phyloP scores from a whole-genome alignment of 1,140 invertebrate species.

The Zelostemma sp. region DNA sequence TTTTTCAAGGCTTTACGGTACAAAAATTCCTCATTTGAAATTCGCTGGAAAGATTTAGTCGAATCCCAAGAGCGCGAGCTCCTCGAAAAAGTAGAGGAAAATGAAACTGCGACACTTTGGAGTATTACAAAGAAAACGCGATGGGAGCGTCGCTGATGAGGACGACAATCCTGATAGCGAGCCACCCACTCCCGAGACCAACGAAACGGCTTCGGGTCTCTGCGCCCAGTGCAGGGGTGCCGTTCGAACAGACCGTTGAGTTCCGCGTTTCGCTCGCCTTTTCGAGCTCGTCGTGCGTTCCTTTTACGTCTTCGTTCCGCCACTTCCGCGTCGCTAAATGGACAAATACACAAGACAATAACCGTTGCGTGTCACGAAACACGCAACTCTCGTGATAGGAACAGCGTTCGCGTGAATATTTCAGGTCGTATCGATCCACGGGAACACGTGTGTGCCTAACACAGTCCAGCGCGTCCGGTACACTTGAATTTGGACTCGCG shows the following conservation, averaged over 20 bases:
- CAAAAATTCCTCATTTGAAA: no score
- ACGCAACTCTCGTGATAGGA: slow-evolving; percentile 17
- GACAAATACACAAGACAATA: background rate
- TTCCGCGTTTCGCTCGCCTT: slow-evolving; percentile 14
- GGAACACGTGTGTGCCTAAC: slow-evolving; percentile 46
- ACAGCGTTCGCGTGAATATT: slow-evolving; percentile 45
- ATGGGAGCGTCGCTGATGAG: background rate
- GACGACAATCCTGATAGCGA: slow-evolving; percentile 3
- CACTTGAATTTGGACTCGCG: slow-evolving; percentile 3
- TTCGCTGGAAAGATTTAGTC: no score
- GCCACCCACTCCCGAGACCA: slow-evolving; percentile 22
- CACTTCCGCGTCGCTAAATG: background rate
- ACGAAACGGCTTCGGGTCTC: slow-evolving; percentile 14
- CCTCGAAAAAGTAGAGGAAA: no score
- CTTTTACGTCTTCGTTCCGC: background rate
- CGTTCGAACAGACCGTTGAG: slow-evolving; percentile 25
- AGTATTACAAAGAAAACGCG: no score
- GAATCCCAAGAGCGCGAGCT: no score
- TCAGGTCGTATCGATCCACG: slow-evolving; percentile 54
- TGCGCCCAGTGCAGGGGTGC: slow-evolving; percentile 41
- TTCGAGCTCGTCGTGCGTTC: background rate
- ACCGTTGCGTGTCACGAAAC: background rate
- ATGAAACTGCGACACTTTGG: no score
- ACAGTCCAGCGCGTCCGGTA: slow-evolving; percentile 27
- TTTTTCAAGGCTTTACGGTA: no score